Evolutionary conservation across 2,797 vertebrate species (phyloP).

Genomic region (Eutrigla gurnardus): DNA sequence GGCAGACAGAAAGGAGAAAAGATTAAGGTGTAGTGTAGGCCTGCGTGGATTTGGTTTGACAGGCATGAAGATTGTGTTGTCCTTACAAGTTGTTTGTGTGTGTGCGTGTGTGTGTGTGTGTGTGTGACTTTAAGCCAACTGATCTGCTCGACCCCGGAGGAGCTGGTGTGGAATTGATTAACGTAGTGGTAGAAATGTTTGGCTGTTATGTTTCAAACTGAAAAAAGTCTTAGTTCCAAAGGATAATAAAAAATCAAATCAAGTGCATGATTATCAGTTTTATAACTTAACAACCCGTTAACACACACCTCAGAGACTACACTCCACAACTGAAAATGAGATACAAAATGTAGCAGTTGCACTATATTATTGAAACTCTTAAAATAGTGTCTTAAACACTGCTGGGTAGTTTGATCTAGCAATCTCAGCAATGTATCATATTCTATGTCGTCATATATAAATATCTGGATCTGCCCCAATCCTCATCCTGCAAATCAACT

Average conservation of each 20-base stretch:
- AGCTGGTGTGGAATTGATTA: constrained; percentile 34
- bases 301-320: background rate
- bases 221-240: background rate
- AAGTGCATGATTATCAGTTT: background rate
- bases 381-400: background rate
- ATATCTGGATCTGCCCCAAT: background rate
- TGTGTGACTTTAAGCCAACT: constrained; percentile 36
- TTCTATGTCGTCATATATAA: background rate
- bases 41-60: constrained; percentile 70
- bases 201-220: background rate
- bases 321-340: too few species aligned
- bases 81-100: constrained; percentile 42
- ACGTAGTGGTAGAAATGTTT: background rate
- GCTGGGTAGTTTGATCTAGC: background rate
- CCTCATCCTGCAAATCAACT: background rate
- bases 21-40: constrained; percentile 65
- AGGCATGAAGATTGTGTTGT: constrained; percentile 75
- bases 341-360: too few species aligned
- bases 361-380: background rate
- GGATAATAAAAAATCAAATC: background rate
- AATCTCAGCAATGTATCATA: background rate
- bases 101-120: constrained; percentile 1
- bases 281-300: background rate
- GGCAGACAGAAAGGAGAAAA: constrained; percentile 71
- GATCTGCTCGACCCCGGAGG: constrained; percentile 23